Base-by-base conservation (phyloP, 2,888 invertebrate genomes). In the Cantharis lateralis region DNA sequence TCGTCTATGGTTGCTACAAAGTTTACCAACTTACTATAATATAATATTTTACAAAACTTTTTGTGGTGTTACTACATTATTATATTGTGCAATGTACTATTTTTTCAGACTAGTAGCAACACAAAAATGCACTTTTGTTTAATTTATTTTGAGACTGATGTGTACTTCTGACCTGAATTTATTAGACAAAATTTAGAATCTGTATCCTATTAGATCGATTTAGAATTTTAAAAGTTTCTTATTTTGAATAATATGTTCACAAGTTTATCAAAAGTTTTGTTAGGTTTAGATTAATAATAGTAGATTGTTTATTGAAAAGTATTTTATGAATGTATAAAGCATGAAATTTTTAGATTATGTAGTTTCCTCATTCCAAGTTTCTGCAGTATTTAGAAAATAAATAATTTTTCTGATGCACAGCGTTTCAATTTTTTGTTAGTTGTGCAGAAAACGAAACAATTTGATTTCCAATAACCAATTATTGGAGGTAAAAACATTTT, bases 361-460 rank as follows among this genome's bases (percentile, higher is more conserved):
- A 76, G 71, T 70, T 26, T 72, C 70, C 69, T 63, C 28, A 48
- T 71, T 66, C 63, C 62, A 48, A 75, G 15, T 75, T 76, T 72
- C 48, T 72, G 76, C 70, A 76, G 72, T 72, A 71, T 72, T 76
- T 24, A 64, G 71, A 18, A 76, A 76, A 72, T 75, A 76, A 76
- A 76, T 69, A 69, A 71, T 68, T 76, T 76, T 76, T 76, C 72
- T 76, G 69, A 76, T 48, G 72, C 64, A 76, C 64, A 13, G 63
- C 10, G 11, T 61, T 71, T 75, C 20, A 62, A n/a, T 71, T 62
- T 64, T 18, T 64, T 20, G 3, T 4, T 20, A 20, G 20, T 20
- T 3, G 20, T 2, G 2, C 4, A 20, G 20, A 4, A 20, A 2
- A 20, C 20, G 20, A 20, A 20, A 0, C 4, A 4, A 20, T 20